These are phyloP conservation scores for Microctenopoma stevenorrisi DNA, from an alignment of 2,797 vertebrate genomes.

Conservation along the genomic window DNA sequence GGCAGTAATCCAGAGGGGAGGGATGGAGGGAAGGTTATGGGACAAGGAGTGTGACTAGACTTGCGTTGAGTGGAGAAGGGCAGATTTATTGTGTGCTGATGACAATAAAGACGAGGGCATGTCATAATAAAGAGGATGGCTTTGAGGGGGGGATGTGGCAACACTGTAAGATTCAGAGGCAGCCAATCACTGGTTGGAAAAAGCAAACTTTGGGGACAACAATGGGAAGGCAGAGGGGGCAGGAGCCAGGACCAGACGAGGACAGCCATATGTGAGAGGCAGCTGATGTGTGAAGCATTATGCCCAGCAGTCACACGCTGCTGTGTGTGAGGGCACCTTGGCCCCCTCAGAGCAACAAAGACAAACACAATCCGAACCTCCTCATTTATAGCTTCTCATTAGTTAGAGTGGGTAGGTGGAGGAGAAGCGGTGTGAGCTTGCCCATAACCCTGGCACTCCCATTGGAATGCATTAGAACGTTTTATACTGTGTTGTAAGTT, in stretches of 20 bases:
- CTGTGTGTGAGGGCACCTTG: slow-evolving; percentile 81
- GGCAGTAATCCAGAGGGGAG: slow-evolving; percentile 54
- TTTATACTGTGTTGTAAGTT: slow-evolving; percentile 65
- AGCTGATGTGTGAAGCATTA: slow-evolving; percentile 84
- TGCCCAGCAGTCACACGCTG: slow-evolving; percentile 74
- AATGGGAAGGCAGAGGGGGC: slow-evolving; percentile 69
- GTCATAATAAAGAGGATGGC: slow-evolving; percentile 39
- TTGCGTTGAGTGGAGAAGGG: slow-evolving; percentile 36
- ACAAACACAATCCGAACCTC: slow-evolving; percentile 74
- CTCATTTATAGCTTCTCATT: slow-evolving; percentile 80
- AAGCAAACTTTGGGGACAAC: slow-evolving; percentile 66
- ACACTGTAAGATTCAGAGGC: slow-evolving; percentile 53
- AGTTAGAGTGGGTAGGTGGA: slow-evolving; percentile 76
- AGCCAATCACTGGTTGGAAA: slow-evolving; percentile 54
- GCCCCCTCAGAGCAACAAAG: slow-evolving; percentile 66
- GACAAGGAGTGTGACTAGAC: slow-evolving; percentile 41
- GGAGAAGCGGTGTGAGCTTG: slow-evolving; percentile 38
- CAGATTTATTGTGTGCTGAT: slow-evolving; percentile 53
- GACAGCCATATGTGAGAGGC: slow-evolving; percentile 76
- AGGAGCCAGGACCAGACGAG: slow-evolving; percentile 61
- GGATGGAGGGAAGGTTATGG: slow-evolving; percentile 53
- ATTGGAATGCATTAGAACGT: slow-evolving; percentile 62
- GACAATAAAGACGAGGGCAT: slow-evolving; percentile 58
- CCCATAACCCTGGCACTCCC: slow-evolving; percentile 61
- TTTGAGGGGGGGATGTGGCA: slow-evolving; percentile 47